phyloP scores from a whole-genome alignment of 2,113 vertebrate genomes.

The Gobiocypris rarus region DNA sequence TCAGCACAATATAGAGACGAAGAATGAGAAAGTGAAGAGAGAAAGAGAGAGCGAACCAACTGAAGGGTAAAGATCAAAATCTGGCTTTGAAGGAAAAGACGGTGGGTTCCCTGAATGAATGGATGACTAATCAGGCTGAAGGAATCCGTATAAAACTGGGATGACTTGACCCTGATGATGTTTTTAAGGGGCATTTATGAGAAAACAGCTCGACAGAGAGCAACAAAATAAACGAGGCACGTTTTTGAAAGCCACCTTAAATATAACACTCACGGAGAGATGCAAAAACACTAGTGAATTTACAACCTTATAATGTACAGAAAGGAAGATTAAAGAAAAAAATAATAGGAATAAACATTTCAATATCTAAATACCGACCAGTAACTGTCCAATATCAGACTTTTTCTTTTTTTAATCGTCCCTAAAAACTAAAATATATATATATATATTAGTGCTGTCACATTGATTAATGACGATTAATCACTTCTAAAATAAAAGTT shows the following conservation, averaged over 20 bases:
- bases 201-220: background rate
- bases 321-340: background rate
- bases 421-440: too few species aligned
- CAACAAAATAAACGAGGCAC: background rate
- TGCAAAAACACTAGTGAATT: background rate
- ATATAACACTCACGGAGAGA: background rate
- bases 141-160: background rate
- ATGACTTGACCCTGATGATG: background rate
- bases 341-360: too few species aligned
- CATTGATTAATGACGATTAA: too few species aligned
- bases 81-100: background rate
- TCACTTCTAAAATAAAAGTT: too few species aligned
- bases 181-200: background rate
- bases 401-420: too few species aligned
- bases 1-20: slow-evolving; percentile 10
- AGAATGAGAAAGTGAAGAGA: slow-evolving; percentile 14
- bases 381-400: too few species aligned
- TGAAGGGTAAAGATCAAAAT: background rate
- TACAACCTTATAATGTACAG: background rate
- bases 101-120: background rate
- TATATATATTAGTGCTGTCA: too few species aligned
- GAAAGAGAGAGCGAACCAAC: background rate
- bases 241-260: background rate
- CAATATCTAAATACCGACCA: too few species aligned
- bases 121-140: background rate